Conservation (phyloP, 2,797 vertebrate species). For the Diplodus puntazzo region DNA sequence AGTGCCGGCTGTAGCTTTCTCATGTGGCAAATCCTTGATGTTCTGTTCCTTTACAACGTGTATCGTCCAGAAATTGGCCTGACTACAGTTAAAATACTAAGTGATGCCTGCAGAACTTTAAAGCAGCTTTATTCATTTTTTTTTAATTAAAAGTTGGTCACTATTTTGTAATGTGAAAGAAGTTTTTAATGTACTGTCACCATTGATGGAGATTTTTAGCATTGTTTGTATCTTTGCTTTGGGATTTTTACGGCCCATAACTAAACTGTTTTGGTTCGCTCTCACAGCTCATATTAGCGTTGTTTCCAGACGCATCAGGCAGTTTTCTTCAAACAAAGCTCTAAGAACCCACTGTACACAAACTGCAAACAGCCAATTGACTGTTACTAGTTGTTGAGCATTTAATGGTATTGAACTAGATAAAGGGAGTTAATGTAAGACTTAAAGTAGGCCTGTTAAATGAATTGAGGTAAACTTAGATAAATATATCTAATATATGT, state of each 20-base stretch:
- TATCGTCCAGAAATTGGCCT: background rate
- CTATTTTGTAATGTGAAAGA: background rate
- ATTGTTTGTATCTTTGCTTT: too few species aligned
- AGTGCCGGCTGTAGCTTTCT: constrained; percentile 9
- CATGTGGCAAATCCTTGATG: constrained; percentile 34
- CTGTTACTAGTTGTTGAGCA: constrained; percentile 13
- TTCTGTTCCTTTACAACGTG: constrained; percentile 17
- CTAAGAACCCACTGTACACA: background rate
- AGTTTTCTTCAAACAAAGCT: too few species aligned
- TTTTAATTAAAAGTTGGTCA: background rate
- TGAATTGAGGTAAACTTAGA: too few species aligned
- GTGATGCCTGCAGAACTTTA: background rate
- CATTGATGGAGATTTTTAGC: background rate
- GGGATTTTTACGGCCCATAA: too few species aligned
- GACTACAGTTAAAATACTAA: background rate
- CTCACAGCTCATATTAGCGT: too few species aligned
- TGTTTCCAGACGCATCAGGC: too few species aligned
- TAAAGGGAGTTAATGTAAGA: too few species aligned
- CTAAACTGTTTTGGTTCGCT: too few species aligned
- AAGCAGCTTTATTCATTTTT: constrained; percentile 1
- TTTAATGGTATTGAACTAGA: background rate
- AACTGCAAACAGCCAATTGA: constrained; percentile 32
- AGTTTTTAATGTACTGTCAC: too few species aligned
- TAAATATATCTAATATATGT: background rate
- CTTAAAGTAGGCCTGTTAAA: too few species aligned